Evolutionary conservation across 2,797 vertebrate genomes (phyloP).

Genomic region (Megaceryle alcyon): DNA sequence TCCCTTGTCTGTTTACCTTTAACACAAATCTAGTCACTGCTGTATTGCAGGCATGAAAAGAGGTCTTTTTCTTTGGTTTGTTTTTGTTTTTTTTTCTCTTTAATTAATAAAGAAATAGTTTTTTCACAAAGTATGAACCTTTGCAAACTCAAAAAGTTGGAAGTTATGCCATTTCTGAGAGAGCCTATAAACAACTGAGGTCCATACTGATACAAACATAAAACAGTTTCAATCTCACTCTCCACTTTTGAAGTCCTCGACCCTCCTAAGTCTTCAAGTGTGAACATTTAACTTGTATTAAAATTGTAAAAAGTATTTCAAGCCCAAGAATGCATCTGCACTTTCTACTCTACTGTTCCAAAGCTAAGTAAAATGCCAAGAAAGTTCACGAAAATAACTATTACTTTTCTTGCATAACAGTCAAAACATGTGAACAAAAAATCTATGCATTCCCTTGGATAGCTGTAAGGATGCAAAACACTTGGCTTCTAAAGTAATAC

Average conservation of each 20-base stretch:
- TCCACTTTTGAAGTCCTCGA: neutral
- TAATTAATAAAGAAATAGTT: neutral
- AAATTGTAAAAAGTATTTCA: neutral
- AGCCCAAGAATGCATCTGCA: neutral
- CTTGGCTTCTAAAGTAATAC: neutral
- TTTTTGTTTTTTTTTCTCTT: too few relatives aligned
- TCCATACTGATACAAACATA: neutral
- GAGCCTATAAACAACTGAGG: neutral
- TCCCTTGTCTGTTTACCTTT: neutral
- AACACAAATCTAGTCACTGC: neutral
- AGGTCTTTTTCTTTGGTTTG: neutral
- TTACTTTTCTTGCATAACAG: neutral
- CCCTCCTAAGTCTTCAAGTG: neutral
- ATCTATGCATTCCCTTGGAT: neutral
- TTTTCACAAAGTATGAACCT: neutral
- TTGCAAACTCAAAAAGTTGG: neutral
- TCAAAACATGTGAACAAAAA: constrained; percentile 29
- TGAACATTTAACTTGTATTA: neutral
- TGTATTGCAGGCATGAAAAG: neutral
- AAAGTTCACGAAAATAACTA: neutral
- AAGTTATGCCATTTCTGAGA: neutral
- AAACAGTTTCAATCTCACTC: neutral
- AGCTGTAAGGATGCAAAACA: neutral
- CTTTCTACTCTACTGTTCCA: neutral
- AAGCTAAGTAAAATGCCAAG: neutral